phyloP scores from a whole-genome alignment of 1,140 invertebrate genomes.

The Philaenus spumarius region DNA sequence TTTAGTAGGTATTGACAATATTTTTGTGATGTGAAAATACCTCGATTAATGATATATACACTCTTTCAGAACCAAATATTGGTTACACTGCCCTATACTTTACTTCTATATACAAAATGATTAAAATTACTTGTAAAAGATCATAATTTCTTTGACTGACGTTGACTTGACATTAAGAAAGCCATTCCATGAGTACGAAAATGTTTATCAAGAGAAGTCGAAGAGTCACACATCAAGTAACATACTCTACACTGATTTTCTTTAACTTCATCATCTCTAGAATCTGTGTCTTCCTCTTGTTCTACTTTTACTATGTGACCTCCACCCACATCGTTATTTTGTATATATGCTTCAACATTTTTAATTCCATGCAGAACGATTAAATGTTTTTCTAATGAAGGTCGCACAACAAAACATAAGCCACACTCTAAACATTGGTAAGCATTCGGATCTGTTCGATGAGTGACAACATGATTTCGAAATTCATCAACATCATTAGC shows the following conservation, averaged over 20 bases:
- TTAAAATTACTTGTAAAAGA: too few species aligned
- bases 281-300: slow-evolving; percentile 41
- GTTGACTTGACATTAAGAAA: slow-evolving; percentile 40
- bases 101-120: too few species aligned
- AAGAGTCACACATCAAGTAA: slow-evolving; percentile 48
- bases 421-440: slow-evolving; percentile 62
- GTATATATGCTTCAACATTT: slow-evolving; percentile 49
- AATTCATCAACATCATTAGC: slow-evolving; percentile 40
- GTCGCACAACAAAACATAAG: slow-evolving; percentile 55
- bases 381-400: slow-evolving; percentile 56
- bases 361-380: slow-evolving; percentile 50
- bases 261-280: slow-evolving; percentile 38
- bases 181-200: slow-evolving; percentile 60
- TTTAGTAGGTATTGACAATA: too few species aligned
- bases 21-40: too few species aligned
- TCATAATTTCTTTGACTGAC: too few species aligned
- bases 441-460: slow-evolving; percentile 48
- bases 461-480: slow-evolving; percentile 46
- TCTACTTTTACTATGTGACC: slow-evolving; percentile 37
- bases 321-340: slow-evolving; percentile 36
- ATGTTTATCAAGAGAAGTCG: slow-evolving; percentile 50
- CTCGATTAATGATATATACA: too few species aligned
- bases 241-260: slow-evolving; percentile 60
- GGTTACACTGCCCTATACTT: too few species aligned
- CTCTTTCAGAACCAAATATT: too few species aligned